Evolutionary conservation across 2,888 invertebrate genomes (phyloP).

Genomic region (Pyrgus malvae): DNA sequence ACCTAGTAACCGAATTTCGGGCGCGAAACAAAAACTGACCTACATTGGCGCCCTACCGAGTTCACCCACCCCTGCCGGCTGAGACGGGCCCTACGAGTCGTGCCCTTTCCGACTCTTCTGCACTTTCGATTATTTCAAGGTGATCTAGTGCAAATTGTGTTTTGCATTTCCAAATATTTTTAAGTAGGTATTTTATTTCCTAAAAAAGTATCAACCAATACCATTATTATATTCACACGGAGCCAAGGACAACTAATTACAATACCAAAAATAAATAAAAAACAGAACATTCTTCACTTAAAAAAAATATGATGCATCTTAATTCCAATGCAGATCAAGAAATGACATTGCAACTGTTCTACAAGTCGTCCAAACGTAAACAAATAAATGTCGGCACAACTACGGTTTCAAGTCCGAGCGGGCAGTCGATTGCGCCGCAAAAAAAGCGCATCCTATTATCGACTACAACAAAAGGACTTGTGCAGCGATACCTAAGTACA

Average conservation of each 20-base stretch:
- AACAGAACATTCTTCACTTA: conserved; percentile 4
- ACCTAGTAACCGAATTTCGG: conserved; percentile 80
- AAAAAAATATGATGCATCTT: conserved; percentile 18
- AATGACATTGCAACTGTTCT: conserved; percentile 30
- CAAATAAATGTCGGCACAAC: conserved; percentile 49
- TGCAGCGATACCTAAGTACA: conserved; percentile 82
- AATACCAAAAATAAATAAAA: not conserved
- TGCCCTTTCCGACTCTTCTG: conserved; percentile 59
- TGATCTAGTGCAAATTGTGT: conserved; percentile 37
- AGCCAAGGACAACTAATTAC: not conserved
- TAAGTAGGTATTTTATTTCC: not conserved
- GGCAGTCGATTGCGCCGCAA: conserved; percentile 61
- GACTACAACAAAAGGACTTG: conserved; percentile 81
- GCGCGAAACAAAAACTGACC: conserved; percentile 82
- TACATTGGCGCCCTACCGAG: conserved; percentile 76
- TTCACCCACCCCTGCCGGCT: conserved; percentile 75
- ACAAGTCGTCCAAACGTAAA: conserved; percentile 47
- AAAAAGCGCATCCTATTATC: conserved; percentile 82
- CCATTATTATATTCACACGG: too few species aligned
- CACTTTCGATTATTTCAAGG: conserved; percentile 67
- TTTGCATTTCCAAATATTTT: not conserved
- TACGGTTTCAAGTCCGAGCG: conserved; percentile 56
- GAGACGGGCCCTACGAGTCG: conserved; percentile 68
- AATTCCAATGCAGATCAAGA: conserved; percentile 21
- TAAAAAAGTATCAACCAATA: not conserved